Evolutionary conservation across 2,797 vertebrate genomes (phyloP), one percentile per base, ranked within the genome.

Genomic region (Xyrichtys novacula): DNA sequence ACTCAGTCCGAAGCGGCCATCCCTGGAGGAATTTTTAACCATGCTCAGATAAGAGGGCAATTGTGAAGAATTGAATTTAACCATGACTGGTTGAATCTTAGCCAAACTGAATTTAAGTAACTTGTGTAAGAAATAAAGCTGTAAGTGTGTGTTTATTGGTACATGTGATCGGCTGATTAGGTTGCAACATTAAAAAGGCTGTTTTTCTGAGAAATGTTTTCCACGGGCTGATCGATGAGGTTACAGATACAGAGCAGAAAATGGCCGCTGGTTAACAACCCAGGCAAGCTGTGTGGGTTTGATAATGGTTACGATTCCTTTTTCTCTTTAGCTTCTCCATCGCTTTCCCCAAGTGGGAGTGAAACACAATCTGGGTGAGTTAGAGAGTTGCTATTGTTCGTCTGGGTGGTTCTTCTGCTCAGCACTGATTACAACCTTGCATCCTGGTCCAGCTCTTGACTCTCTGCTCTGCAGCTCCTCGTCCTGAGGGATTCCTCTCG

Each of bases 361-460:
- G 68, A 81, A 86, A 78, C 73, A 71, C 80, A 82, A 78, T 78
- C 26, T 1, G 63, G 58, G 68, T 22, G 65, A 77, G 78, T 65
- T 64, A 74, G 79, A 81, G 76, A 66, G 81, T 74, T 65, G 74
- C 79, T 69, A 63, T 86, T 81, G 85, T 90, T 84, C 58, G 28
- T 74, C 71, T 29, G 78, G 78, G 79, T 77, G 77, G 77, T 86
- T 85, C 79, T 83, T 63, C 62, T 73, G 76, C 65, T 67, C 68
- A 6, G 55, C 61, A 22, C 84, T 81, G 85, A 91, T 90, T 90
- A 86, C 74, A 88, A 74, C 83, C 85, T 78, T 59, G 77, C 81
- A 81, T 80, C 76, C 49, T 10, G 54, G 68, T 86, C 86, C 87
- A 82, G 71, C 76, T 88, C 86, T 77, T n/a, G 44, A 78, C 85